A percentile compares a stretch with the other conserved stretches of the same genome.
Conservation (phyloP, 2,113 vertebrate species). For the Probosciger aterrimus region DNA sequence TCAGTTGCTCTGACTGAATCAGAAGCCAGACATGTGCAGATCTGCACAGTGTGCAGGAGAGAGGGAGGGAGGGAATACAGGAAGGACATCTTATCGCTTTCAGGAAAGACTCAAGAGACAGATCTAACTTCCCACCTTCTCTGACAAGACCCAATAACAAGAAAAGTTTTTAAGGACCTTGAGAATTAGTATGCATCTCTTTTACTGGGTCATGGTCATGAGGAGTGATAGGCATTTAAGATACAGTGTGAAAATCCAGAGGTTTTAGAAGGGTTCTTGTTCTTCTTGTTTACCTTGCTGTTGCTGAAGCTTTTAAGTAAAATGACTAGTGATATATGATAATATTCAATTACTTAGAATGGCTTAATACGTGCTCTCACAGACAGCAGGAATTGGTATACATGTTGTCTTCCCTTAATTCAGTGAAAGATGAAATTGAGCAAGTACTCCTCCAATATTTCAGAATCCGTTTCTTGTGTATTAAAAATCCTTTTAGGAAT, state of each 20-base stretch:
- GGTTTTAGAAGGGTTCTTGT: neutral
- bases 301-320: neutral
- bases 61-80: rapidly evolving
- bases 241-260: neutral
- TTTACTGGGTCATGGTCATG: neutral
- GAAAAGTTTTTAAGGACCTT: neutral
- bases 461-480: neutral
- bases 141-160: neutral
- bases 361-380: neutral
- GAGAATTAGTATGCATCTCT: neutral
- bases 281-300: neutral
- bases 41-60: neutral
- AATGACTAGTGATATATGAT: neutral
- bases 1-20: neutral
- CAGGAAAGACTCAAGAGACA: neutral
- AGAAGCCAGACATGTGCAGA: neutral
- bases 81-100: neutral
- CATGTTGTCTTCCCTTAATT: neutral
- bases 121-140: neutral
- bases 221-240: neutral
- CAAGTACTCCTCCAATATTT: neutral
- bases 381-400: neutral
- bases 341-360: neutral
- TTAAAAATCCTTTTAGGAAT: neutral
- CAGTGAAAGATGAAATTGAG: neutral